Base-by-base conservation (phyloP, 2,113 vertebrate species). In the Australoheros scitulus region DNA sequence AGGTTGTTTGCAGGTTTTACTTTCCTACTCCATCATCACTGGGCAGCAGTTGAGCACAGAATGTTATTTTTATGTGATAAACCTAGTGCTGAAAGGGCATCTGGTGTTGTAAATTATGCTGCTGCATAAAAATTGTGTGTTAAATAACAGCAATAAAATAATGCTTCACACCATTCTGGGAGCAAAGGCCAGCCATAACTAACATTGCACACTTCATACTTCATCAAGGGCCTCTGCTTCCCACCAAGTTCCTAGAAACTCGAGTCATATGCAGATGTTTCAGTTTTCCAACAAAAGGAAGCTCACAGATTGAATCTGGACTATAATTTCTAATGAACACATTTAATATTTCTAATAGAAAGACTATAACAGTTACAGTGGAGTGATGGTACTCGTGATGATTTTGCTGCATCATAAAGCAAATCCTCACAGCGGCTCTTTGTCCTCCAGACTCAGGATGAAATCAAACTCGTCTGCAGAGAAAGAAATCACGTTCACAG, bases 381-480 rank as follows among this genome's bases (percentile, higher is more conserved):
- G 13, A 0, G 11, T 58, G 59, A 68, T 26, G 70, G 11, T 47
- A 68, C 64, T 50, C 18, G 2, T 24, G 61, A 11, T 47, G 11
- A 70, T 29, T 5, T 82, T 32, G 58, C 20, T 1, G 22, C 20
- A 2, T 61, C 60, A 11, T 8, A 29, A 77, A 82, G 20, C 13
- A 76, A 52, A 61, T 80, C 65, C 83, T 87, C 94, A 97, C 85
- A 92, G 87, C 18, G 94, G 93, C 41, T 96, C 94, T 88, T 96
- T 79, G 55, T 97, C 96, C 92, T 99, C 98, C 93, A 99, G 94
- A 89, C 95, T 96, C 93, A 97, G 87, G 86, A 99, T 90, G 90
- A 98, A 99, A 61, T 98, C 96, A 95, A 98, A 99, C 89, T 98
- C 96, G 88, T 97, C 98, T 99, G 95, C 87, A 2, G 83, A 87